Conservation (phyloP, 2,113 vertebrate genomes). For the Leptosomus discolor region DNA sequence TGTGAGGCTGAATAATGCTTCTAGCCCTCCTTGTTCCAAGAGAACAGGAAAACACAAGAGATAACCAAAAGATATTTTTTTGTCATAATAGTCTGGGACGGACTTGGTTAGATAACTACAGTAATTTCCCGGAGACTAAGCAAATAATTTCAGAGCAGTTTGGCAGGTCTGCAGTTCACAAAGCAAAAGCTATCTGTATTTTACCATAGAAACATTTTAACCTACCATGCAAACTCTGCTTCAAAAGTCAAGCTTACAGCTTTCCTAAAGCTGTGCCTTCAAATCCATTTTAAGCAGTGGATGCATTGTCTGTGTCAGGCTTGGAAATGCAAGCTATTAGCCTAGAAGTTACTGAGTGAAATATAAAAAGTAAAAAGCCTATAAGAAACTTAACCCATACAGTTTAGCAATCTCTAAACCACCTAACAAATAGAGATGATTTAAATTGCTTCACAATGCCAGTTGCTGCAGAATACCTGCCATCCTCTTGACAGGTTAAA, state of each 20-base stretch:
- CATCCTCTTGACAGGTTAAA: slow-evolving; percentile 53
- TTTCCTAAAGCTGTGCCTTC: neutral
- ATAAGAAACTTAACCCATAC: neutral
- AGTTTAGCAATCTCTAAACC: slow-evolving; percentile 9
- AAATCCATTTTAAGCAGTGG: neutral
- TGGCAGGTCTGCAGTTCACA: neutral
- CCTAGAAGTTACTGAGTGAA: neutral
- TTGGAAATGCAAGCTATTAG: neutral
- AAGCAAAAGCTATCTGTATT: neutral
- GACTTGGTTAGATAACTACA: neutral
- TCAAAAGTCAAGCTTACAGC: neutral
- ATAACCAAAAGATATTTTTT: neutral
- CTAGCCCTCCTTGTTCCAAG: neutral
- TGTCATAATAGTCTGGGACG: neutral
- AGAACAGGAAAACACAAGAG: neutral
- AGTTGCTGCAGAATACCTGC: slow-evolving; percentile 17
- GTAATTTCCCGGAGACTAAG: neutral
- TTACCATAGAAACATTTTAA: neutral
- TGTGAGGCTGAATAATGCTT: neutral
- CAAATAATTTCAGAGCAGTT: neutral
- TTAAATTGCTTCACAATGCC: slow-evolving; percentile 23
- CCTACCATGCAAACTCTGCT: neutral
- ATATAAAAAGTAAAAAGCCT: neutral
- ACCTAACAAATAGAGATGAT: neutral
- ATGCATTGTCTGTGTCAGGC: neutral